Conservation (phyloP, 2,113 vertebrate species). For the Ceyx cyanopectus region DNA sequence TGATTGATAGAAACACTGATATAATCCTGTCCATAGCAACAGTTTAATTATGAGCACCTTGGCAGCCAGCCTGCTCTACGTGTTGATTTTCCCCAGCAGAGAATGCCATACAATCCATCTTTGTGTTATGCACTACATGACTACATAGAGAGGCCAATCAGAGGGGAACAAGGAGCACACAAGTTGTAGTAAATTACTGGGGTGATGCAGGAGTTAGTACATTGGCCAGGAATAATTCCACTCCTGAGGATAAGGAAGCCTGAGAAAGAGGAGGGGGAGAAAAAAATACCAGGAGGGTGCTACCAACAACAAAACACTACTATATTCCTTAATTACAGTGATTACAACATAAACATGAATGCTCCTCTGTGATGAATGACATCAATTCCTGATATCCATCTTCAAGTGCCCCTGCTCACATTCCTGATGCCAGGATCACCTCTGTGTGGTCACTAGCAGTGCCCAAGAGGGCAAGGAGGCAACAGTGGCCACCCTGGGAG, state of each 20-base stretch:
- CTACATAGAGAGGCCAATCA: slow-evolving; percentile 78
- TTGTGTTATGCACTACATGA: slow-evolving; percentile 78
- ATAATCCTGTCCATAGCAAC: slow-evolving; percentile 74
- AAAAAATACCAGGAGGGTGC: background rate
- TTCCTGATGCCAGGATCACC: background rate
- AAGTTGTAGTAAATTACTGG: slow-evolving; percentile 57
- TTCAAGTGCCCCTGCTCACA: background rate
- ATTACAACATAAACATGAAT: background rate
- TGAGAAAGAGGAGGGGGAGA: slow-evolving; percentile 37
- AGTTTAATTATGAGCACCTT: slow-evolving; percentile 80
- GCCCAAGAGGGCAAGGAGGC: background rate
- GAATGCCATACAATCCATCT: slow-evolving; percentile 85
- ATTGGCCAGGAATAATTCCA: slow-evolving; percentile 75
- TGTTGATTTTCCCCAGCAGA: slow-evolving; percentile 83
- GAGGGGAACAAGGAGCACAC: slow-evolving; percentile 65
- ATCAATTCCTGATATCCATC: background rate
- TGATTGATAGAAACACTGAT: slow-evolving; percentile 53
- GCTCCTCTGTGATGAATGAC: background rate
- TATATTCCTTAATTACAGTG: background rate
- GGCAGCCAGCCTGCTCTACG: slow-evolving; percentile 78
- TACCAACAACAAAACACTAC: background rate
- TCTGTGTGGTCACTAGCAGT: background rate
- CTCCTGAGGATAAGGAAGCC: slow-evolving; percentile 42
- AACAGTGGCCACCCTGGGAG: background rate
- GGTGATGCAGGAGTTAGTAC: slow-evolving; percentile 61